Conservation (phyloP, 2,113 vertebrate species). For the Sebastes fasciatus region DNA sequence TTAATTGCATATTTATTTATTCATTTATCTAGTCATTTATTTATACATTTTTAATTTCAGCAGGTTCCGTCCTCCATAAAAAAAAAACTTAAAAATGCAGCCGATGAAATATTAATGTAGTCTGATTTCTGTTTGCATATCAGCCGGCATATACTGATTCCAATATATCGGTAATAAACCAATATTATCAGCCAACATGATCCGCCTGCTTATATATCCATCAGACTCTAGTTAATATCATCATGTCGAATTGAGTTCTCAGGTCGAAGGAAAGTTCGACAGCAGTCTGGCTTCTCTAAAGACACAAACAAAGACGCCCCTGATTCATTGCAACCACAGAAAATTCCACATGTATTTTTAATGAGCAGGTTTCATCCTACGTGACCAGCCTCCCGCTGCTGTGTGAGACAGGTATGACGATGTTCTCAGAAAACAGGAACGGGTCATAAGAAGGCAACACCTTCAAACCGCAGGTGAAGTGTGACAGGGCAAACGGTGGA, state of each 20-base stretch:
- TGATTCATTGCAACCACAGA: slow-evolving; percentile 8
- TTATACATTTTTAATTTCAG: too few species aligned
- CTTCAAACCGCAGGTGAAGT: slow-evolving; percentile 1
- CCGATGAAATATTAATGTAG: background rate
- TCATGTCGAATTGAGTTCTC: background rate
- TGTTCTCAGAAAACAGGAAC: slow-evolving; percentile 1
- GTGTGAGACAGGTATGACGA: slow-evolving; percentile 27
- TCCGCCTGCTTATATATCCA: background rate
- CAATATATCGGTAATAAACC: background rate
- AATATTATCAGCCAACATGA: background rate
- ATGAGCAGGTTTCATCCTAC: slow-evolving; percentile 8
- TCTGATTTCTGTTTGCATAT: background rate
- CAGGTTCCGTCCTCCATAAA: too few species aligned
- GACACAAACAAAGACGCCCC: background rate
- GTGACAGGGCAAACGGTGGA: background rate
- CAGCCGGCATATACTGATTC: background rate
- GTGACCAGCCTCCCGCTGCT: background rate
- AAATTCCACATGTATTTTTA: slow-evolving; percentile 25
- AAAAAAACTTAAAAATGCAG: background rate
- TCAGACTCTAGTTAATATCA: background rate
- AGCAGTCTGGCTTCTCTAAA: background rate
- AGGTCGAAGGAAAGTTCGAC: slow-evolving; percentile 4
- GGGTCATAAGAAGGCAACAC: slow-evolving; percentile 15
- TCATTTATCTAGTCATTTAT: too few species aligned
- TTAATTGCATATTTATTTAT: too few species aligned